A percentile compares a stretch with the other conserved stretches of the same genome.
phyloP scores from a whole-genome alignment of 2,797 vertebrate species.

The Tachyglossus aculeatus region DNA sequence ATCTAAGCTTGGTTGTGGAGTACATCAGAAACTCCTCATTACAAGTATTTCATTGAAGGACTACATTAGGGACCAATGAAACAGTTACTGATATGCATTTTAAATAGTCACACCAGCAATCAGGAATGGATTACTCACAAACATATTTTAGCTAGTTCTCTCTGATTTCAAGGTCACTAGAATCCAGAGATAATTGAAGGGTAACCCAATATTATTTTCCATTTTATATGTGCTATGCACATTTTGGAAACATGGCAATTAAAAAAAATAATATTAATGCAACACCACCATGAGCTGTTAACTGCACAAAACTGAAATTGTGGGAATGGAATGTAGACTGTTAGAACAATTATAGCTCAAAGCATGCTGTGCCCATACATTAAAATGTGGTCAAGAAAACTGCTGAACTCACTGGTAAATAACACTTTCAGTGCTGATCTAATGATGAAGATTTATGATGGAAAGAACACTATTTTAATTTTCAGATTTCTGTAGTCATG shows the following conservation, averaged over 20 bases:
- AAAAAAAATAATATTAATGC: slow-evolving; percentile 26
- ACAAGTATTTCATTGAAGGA: background rate
- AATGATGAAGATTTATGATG: no score
- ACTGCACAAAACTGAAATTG: slow-evolving; percentile 2
- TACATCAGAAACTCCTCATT: no score
- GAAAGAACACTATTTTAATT: no score
- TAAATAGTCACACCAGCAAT: background rate
- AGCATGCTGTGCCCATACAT: background rate
- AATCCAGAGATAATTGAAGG: slow-evolving; percentile 44
- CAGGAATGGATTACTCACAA: slow-evolving; percentile 42
- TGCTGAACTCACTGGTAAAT: no score
- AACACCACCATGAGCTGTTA: background rate
- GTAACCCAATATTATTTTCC: slow-evolving; percentile 49
- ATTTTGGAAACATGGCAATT: slow-evolving; percentile 1
- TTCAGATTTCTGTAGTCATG: no score
- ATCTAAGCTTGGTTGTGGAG: no score
- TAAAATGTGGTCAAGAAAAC: background rate
- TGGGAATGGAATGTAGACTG: slow-evolving; percentile 5
- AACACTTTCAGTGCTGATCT: no score
- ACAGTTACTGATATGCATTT: slow-evolving; percentile 29
- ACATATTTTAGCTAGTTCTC: slow-evolving; percentile 46
- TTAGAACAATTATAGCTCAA: background rate
- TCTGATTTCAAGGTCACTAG: slow-evolving; percentile 49
- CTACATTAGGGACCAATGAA: slow-evolving; percentile 46
- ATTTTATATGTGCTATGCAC: slow-evolving; percentile 35